phyloP scores from a whole-genome alignment of 2,888 invertebrate genomes.

The Cryptosula pallasiana region DNA sequence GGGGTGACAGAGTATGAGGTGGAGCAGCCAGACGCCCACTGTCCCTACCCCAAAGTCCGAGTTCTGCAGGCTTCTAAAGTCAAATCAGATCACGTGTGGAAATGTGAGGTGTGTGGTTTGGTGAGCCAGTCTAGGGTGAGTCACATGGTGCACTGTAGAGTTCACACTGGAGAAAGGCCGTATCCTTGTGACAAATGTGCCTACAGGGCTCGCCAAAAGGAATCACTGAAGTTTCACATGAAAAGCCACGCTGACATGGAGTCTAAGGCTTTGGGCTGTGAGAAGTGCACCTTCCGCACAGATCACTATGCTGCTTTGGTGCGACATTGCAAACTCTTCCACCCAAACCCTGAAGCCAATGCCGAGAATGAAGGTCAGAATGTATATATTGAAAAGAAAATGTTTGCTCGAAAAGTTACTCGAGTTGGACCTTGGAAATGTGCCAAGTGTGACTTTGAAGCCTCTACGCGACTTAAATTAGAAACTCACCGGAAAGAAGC shows the following conservation, averaged over 20 bases:
- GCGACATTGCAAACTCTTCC: constrained; percentile 2
- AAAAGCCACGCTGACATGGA: constrained; percentile 7
- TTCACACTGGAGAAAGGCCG: constrained; percentile 16
- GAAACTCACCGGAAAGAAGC: background rate
- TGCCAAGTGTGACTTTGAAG: background rate
- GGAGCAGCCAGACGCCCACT: background rate
- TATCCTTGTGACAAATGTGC: constrained; percentile 12
- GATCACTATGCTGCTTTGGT: background rate
- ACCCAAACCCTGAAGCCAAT: background rate
- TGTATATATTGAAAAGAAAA: background rate
- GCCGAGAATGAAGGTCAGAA: background rate
- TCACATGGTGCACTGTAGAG: background rate
- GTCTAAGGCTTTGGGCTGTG: background rate
- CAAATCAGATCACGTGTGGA: background rate
- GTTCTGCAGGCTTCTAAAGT: background rate
- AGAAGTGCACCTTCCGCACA: constrained; percentile 17
- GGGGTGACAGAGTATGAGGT: background rate
- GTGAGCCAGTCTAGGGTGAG: background rate
- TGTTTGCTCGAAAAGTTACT: background rate
- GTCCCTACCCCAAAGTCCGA: background rate
- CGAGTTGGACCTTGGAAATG: constrained; percentile 6
- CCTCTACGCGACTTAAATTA: background rate
- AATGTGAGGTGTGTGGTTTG: constrained; percentile 3
- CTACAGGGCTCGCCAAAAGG: background rate
- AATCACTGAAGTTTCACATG: background rate